phyloP scores from a whole-genome alignment of 2,113 vertebrate species.

The Toxotes chatareus region DNA sequence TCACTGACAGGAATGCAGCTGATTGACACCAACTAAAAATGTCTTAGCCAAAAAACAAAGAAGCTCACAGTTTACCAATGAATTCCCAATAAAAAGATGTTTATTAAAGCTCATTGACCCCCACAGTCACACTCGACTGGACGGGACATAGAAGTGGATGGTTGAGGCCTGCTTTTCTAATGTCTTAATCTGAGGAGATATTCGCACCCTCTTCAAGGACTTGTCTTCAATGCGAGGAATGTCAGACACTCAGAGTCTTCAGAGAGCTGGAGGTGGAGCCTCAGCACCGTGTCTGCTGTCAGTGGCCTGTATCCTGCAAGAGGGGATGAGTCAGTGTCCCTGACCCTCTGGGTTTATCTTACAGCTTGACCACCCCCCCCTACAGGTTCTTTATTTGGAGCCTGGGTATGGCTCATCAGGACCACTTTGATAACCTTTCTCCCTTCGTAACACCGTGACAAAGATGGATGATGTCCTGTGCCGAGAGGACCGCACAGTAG shows the following conservation, averaged over 20 bases:
- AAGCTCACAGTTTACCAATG: too few species aligned
- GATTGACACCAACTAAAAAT: too few species aligned
- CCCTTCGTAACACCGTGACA: too few species aligned
- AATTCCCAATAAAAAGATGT: too few species aligned
- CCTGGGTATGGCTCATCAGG: not conserved
- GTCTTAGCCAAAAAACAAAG: too few species aligned
- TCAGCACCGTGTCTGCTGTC: constrained; percentile 4
- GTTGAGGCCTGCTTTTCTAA: constrained; percentile 41
- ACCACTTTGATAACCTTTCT: too few species aligned
- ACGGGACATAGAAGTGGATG: not conserved
- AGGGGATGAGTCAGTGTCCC: constrained; percentile 5
- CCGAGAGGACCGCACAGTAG: too few species aligned
- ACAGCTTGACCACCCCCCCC: not conserved
- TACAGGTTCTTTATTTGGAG: not conserved
- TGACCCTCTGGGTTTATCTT: constrained; percentile 16
- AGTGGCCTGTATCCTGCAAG: not conserved
- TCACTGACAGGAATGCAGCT: too few species aligned
- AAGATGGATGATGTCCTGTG: too few species aligned
- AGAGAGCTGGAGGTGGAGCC: constrained; percentile 33
- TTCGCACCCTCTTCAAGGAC: constrained; percentile 66
- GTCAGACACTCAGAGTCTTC: constrained; percentile 61
- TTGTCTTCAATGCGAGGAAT: constrained; percentile 70
- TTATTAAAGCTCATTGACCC: too few species aligned
- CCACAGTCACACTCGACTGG: not conserved
- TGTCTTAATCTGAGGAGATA: constrained; percentile 66